phyloP scores from a whole-genome alignment of 2,113 vertebrate species.

The Melanotaenia duboulayi region DNA sequence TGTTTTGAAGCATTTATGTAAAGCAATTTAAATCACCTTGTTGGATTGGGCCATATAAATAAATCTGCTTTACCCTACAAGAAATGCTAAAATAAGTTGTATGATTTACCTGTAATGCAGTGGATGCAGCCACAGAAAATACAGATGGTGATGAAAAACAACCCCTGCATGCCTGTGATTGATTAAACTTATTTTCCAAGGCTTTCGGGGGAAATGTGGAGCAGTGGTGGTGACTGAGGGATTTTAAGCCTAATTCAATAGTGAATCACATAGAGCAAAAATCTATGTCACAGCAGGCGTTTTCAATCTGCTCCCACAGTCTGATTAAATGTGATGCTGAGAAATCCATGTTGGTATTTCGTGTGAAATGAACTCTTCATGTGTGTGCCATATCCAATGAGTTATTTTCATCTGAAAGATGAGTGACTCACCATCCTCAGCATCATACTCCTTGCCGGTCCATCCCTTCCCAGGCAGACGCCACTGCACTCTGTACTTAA shows the following conservation, averaged over 20 bases:
- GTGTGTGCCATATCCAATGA: neutral
- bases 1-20: too few relatives aligned
- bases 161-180: neutral
- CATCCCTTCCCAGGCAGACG: slow-evolving; percentile 84
- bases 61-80: too few relatives aligned
- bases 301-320: neutral
- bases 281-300: neutral
- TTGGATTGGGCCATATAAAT: too few relatives aligned
- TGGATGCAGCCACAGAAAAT: slow-evolving; percentile 4
- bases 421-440: slow-evolving; percentile 85
- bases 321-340: neutral
- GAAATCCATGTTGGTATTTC: neutral
- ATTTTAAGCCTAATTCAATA: neutral
- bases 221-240: slow-evolving; percentile 14
- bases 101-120: neutral
- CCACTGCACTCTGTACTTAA: slow-evolving; percentile 94
- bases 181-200: slow-evolving; percentile 10
- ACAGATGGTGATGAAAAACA: neutral
- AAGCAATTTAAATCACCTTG: too few relatives aligned
- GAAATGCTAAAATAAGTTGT: too few relatives aligned
- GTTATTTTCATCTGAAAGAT: neutral
- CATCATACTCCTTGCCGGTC: slow-evolving; percentile 84
- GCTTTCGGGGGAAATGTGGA: neutral
- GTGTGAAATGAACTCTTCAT: neutral
- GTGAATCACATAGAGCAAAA: neutral